These are phyloP conservation scores for Physeter macrocephalus DNA, from an alignment of 2,113 vertebrate genomes.

Conservation along the genomic window DNA sequence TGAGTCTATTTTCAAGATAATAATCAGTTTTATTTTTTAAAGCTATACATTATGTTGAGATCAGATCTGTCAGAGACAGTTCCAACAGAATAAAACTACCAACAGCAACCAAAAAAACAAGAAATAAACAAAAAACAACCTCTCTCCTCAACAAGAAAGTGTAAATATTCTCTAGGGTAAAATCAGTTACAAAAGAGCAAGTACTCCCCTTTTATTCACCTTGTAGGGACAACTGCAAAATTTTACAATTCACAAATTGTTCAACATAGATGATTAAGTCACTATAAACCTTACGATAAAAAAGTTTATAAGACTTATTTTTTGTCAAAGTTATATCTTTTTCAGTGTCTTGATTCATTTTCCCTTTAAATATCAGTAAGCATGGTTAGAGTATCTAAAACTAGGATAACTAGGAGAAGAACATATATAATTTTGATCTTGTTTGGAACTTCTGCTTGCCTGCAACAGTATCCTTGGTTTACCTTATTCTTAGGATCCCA, in stretches of 20 bases:
- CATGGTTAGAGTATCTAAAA: background rate
- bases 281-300: background rate
- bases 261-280: background rate
- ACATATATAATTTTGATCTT: background rate
- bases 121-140: background rate
- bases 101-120: background rate
- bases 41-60: background rate
- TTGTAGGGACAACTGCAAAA: background rate
- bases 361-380: background rate
- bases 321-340: background rate
- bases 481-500: background rate
- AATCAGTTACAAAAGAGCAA: background rate
- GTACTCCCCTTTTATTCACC: background rate
- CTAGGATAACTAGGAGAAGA: background rate
- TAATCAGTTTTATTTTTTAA: background rate
- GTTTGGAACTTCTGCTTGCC: background rate
- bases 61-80: background rate
- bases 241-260: background rate
- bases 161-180: background rate
- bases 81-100: background rate
- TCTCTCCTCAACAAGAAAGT: background rate
- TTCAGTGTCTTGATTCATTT: background rate
- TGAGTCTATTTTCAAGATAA: background rate
- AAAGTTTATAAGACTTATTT: background rate
- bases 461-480: background rate